Evolutionary conservation across 2,888 invertebrate genomes (phyloP).

Genomic region (Drosophila lutescens): DNA sequence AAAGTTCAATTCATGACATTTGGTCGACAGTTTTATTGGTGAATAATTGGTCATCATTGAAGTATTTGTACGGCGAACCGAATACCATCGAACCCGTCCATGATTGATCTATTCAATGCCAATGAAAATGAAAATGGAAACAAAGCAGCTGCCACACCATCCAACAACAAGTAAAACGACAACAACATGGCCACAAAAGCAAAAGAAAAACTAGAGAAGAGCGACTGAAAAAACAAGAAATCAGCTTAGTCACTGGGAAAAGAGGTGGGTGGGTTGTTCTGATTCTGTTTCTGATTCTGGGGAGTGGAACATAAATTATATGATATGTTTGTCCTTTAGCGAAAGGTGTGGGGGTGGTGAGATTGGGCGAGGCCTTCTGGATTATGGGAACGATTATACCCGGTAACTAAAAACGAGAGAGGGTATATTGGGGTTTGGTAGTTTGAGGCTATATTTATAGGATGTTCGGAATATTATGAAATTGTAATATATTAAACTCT

Average conservation of each 20-base stretch:
- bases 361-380: slow-evolving; percentile 50
- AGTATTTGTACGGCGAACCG: slow-evolving; percentile 66
- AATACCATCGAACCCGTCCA: slow-evolving; percentile 44
- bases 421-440: slow-evolving; percentile 7
- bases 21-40: slow-evolving; percentile 74
- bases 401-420: background rate
- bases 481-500: no score
- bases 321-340: slow-evolving; percentile 47
- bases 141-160: slow-evolving; percentile 64
- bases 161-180: slow-evolving; percentile 17
- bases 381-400: slow-evolving; percentile 66
- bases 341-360: slow-evolving; percentile 22
- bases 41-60: slow-evolving; percentile 77
- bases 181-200: slow-evolving; percentile 13
- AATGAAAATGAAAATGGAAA: slow-evolving; percentile 66
- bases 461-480: background rate
- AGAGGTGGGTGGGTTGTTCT: slow-evolving; percentile 10
- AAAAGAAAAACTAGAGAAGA: slow-evolving; percentile 14
- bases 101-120: slow-evolving; percentile 72
- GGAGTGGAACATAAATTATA: slow-evolving; percentile 53
- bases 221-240: slow-evolving; percentile 13
- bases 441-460: background rate
- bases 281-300: slow-evolving; percentile 2
- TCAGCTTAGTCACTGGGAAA: slow-evolving; percentile 53
- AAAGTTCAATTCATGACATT: slow-evolving; percentile 64